These are phyloP conservation scores for Cacoxenus indagator DNA, from an alignment of 2,888 invertebrate species.

Conservation along the genomic window DNA sequence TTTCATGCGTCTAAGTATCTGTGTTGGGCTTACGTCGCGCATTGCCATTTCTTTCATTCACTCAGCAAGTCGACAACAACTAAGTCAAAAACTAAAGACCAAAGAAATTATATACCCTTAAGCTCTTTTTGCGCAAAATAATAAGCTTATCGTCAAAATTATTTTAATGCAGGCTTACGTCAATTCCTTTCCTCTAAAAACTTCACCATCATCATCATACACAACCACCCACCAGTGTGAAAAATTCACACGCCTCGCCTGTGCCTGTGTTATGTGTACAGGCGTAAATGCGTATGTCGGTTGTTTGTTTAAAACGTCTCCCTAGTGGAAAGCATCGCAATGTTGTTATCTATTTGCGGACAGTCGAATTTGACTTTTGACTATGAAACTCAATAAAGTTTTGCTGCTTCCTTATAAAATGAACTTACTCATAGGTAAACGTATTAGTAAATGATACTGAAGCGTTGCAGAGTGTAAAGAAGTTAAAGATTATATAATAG, in stretches of 20 bases:
- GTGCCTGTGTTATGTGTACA: background rate
- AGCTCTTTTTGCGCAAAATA: slow-evolving; percentile 17
- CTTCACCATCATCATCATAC: background rate
- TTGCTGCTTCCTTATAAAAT: background rate
- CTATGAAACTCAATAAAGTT: slow-evolving; percentile 9
- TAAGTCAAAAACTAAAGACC: slow-evolving; percentile 1
- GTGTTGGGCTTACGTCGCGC: background rate
- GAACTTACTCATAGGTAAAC: slow-evolving; percentile 2
- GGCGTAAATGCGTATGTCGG: background rate
- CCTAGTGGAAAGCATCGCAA: background rate
- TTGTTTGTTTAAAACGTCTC: background rate
- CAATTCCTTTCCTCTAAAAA: background rate
- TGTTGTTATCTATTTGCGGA: background rate
- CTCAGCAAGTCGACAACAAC: background rate
- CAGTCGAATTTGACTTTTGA: background rate
- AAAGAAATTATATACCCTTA: slow-evolving; percentile 12
- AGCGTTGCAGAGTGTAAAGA: no score
- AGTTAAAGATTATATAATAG: no score
- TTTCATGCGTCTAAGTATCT: background rate
- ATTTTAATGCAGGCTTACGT: slow-evolving; percentile 15
- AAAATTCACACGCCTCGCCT: background rate
- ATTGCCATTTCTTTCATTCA: background rate
- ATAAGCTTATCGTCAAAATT: slow-evolving; percentile 14
- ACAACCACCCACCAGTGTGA: background rate
- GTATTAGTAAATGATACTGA: background rate